phyloP scores from a whole-genome alignment of 2,113 vertebrate species.

The Chitala chitala region DNA sequence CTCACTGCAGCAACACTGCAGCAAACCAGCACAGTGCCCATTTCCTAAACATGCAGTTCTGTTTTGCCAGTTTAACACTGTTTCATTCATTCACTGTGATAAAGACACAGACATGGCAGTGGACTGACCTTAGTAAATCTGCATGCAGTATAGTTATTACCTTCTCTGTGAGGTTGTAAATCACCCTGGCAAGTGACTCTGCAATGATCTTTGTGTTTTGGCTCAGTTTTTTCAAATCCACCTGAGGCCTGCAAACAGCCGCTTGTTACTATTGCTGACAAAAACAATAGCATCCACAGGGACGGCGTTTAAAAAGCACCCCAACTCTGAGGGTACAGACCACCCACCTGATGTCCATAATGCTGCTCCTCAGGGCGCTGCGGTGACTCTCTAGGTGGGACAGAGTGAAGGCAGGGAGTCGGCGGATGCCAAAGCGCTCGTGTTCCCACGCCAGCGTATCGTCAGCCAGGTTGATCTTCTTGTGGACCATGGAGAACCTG shows the following conservation, averaged over 20 bases:
- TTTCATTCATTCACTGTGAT: too few species aligned
- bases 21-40: neutral
- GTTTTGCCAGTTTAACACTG: too few species aligned
- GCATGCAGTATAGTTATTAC: conserved; percentile 45
- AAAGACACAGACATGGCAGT: too few species aligned
- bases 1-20: neutral
- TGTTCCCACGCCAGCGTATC: conserved; percentile 97
- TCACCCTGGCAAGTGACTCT: conserved; percentile 86
- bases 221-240: conserved; percentile 77
- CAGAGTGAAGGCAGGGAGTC: conserved; percentile 88
- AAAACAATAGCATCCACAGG: too few species aligned
- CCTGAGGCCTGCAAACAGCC: conserved; percentile 67
- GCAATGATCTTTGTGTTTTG: conserved; percentile 90
- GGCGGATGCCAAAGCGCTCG: conserved; percentile 92
- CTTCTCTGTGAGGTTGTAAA: conserved; percentile 97
- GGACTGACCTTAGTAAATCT: neutral
- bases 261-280: neutral
- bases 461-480: conserved; percentile 96
- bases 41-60: neutral
- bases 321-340: conserved; percentile 36
- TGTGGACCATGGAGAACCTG: conserved; percentile 96
- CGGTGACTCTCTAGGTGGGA: conserved; percentile 91
- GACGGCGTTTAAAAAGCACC: neutral
- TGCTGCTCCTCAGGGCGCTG: conserved; percentile 81
- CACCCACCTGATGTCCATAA: conserved; percentile 92